Percentiles rank a stretch among this genome's conserved stretches.
Evolutionary conservation across 2,113 vertebrate genomes (phyloP).

Genomic region (Agelaius phoeniceus): DNA sequence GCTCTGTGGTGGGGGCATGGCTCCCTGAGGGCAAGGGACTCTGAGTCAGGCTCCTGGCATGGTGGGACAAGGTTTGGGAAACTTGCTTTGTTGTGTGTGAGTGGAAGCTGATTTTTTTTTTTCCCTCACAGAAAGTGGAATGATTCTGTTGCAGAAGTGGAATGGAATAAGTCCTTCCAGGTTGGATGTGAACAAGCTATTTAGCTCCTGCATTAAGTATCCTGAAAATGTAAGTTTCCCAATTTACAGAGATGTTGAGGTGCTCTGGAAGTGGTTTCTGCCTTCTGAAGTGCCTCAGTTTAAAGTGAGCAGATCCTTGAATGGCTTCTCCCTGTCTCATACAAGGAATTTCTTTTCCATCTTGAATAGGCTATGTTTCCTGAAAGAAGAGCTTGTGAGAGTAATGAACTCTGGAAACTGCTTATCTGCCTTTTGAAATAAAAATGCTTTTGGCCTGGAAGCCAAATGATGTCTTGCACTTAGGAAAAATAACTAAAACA

Average conservation of each 20-base stretch:
- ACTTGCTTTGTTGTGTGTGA: neutral
- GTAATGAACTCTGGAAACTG: neutral
- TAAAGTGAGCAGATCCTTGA: neutral
- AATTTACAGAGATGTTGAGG: neutral
- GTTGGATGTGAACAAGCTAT: neutral
- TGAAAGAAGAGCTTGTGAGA: neutral
- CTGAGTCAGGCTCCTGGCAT: rapidly evolving
- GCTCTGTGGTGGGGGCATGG: neutral
- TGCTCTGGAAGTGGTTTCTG: neutral
- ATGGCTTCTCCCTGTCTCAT: neutral
- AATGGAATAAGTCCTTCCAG: neutral
- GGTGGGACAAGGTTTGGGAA: neutral
- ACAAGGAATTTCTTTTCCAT: neutral
- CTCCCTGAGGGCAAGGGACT: neutral
- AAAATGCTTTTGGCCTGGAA: neutral
- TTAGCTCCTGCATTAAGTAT: neutral
- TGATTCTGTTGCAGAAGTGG: neutral
- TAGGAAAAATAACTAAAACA: neutral
- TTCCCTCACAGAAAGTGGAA: neutral
- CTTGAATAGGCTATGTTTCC: neutral
- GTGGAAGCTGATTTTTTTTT: neutral
- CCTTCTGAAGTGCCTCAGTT: neutral
- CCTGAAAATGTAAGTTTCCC: neutral
- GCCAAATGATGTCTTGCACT: neutral
- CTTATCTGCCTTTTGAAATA: conserved; percentile 4